A percentile compares a stretch with the other conserved stretches of the same genome.
Conservation (phyloP, 2,113 vertebrate species). For the Petrocephalus microphthalmus region DNA sequence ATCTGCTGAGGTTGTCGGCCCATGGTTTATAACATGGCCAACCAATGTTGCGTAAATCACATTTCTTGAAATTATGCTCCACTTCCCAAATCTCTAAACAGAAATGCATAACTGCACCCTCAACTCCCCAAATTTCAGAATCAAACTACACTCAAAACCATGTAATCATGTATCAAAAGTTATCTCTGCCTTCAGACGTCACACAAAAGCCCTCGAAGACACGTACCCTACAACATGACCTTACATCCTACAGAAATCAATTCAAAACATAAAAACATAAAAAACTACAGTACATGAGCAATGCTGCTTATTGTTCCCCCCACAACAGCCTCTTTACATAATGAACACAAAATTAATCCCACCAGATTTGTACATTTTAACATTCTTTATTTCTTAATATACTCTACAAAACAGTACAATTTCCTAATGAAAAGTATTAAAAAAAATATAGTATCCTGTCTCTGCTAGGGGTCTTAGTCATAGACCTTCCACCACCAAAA, state of each 20-base stretch:
- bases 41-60: too few species aligned
- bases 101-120: too few species aligned
- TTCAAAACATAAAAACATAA: not conserved
- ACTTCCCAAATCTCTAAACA: too few species aligned
- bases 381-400: not conserved
- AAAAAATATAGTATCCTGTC: not conserved
- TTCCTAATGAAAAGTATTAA: not conserved
- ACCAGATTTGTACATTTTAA: too few species aligned
- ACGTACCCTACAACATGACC: not conserved
- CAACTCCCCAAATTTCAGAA: too few species aligned
- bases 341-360: too few species aligned
- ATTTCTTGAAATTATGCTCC: too few species aligned
- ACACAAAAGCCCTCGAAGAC: not conserved
- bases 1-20: not conserved
- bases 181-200: not conserved
- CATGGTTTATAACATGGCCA: not conserved
- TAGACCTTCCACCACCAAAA: not conserved
- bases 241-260: not conserved
- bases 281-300: not conserved
- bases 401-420: not conserved
- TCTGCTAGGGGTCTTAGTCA: constrained; percentile 7
- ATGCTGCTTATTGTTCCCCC: not conserved
- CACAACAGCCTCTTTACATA: too few species aligned
- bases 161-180: not conserved
- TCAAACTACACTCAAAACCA: too few species aligned